Evolutionary conservation across 2,888 invertebrate species (phyloP).

Genomic region (Troides oblongomaculatus): DNA sequence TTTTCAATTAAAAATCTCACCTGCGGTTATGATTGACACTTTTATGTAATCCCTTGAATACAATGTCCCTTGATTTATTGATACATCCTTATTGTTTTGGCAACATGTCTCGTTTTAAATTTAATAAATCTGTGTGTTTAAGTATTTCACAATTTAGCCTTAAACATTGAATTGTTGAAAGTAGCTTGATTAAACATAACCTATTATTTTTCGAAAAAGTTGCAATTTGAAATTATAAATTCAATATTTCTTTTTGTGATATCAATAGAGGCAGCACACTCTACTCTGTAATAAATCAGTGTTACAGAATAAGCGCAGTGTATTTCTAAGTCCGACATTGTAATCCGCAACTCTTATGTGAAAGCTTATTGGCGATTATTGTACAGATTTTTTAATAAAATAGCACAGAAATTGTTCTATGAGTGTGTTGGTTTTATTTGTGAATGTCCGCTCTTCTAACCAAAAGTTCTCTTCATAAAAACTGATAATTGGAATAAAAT

Average conservation of each 20-base stretch:
- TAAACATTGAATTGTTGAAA: not conserved
- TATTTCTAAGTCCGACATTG: slow-evolving; percentile 35
- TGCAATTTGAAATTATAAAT: slow-evolving; percentile 2
- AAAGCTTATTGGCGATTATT: slow-evolving; percentile 59
- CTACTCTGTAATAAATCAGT: slow-evolving; percentile 34
- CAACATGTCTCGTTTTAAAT: slow-evolving; percentile 47
- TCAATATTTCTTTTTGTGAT: slow-evolving; percentile 8
- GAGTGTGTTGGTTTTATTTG: slow-evolving; percentile 51
- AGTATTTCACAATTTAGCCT: slow-evolving; percentile 13
- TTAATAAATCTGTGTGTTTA: slow-evolving; percentile 39
- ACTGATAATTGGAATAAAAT: no score
- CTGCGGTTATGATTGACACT: slow-evolving; percentile 5
- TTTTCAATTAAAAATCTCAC: slow-evolving; percentile 21
- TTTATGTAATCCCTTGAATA: not conserved
- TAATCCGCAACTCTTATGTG: slow-evolving; percentile 45
- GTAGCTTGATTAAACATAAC: not conserved
- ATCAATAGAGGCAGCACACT: slow-evolving; percentile 29
- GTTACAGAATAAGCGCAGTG: slow-evolving; percentile 34
- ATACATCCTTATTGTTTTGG: slow-evolving; percentile 40
- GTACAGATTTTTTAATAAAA: slow-evolving; percentile 71
- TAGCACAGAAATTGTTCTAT: slow-evolving; percentile 64
- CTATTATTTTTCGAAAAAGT: not conserved
- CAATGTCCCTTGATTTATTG: not conserved
- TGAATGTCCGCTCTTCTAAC: not conserved
- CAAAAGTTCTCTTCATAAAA: not conserved